Conservation (phyloP, 2,113 vertebrate genomes). For the Thalassoma bifasciatum region DNA sequence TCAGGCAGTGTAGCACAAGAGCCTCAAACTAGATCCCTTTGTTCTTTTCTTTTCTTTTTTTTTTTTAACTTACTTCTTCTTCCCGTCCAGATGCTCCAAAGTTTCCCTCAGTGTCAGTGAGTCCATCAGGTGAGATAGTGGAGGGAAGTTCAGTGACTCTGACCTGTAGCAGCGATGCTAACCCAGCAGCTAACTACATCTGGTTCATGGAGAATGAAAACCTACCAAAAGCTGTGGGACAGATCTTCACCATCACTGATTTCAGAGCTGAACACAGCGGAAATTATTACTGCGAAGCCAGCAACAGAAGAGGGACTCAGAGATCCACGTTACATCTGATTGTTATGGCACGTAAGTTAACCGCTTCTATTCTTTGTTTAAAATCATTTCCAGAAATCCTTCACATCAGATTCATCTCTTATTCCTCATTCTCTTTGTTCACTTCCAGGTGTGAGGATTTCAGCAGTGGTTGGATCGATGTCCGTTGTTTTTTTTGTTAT, state of each 20-base stretch:
- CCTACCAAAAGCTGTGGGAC: neutral
- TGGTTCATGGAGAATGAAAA: constrained; percentile 37
- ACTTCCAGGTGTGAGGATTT: constrained; percentile 14
- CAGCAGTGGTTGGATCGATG: neutral
- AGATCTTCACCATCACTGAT: constrained; percentile 13
- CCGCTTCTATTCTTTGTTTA: neutral
- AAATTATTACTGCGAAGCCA: constrained; percentile 24
- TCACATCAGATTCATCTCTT: too few relatives aligned
- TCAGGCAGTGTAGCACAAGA: too few relatives aligned
- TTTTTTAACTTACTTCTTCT: too few relatives aligned
- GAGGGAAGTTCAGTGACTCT: constrained; percentile 31
- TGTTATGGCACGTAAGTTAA: neutral
- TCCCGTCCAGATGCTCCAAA: constrained; percentile 30
- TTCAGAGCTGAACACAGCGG: constrained; percentile 9
- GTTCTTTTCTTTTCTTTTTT: neutral
- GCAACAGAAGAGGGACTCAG: neutral
- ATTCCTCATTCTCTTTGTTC: neutral
- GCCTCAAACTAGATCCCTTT: too few relatives aligned
- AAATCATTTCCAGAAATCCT: too few relatives aligned
- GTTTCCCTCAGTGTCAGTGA: constrained; percentile 6
- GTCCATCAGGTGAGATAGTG: constrained; percentile 2
- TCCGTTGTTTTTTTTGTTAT: constrained; percentile 1
- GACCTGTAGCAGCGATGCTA: constrained; percentile 42
- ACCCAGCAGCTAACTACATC: constrained; percentile 28
- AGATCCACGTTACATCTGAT: neutral